Evolutionary conservation across 1,140 invertebrate species (phyloP).

Genomic region (Tribolium castaneum): DNA sequence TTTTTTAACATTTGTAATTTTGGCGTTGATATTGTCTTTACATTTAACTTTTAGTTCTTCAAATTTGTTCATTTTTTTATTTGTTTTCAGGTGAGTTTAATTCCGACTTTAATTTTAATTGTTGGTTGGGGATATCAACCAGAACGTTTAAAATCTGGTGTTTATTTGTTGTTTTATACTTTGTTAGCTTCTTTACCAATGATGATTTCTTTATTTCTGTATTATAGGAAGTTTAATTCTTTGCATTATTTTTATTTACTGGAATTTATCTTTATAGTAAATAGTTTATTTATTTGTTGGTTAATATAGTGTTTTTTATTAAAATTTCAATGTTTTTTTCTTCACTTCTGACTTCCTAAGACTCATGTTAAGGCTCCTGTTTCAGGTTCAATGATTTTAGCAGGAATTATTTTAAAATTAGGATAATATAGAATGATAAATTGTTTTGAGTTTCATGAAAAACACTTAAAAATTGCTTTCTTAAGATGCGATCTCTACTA

Average conservation of each 20-base stretch:
- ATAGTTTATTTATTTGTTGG: constrained; percentile 67
- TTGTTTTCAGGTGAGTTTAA: too few relatives aligned
- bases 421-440: constrained; percentile 73
- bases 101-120: constrained; percentile 70
- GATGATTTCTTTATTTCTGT: constrained; percentile 68
- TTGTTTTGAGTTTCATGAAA: too few relatives aligned
- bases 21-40: too few relatives aligned
- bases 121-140: constrained; percentile 73
- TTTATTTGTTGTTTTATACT: constrained; percentile 75
- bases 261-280: constrained; percentile 63
- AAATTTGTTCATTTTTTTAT: too few relatives aligned
- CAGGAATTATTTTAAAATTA: constrained; percentile 76
- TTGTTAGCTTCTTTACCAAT: constrained; percentile 71
- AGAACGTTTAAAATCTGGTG: constrained; percentile 70
- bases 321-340: constrained; percentile 77
- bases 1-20: too few relatives aligned
- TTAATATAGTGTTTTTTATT: constrained; percentile 73
- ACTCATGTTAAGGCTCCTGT: constrained; percentile 80
- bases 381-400: constrained; percentile 77
- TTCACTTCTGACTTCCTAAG: constrained; percentile 78
- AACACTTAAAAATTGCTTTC: too few relatives aligned
- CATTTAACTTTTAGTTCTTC: too few relatives aligned
- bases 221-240: constrained; percentile 61
- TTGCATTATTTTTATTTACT: constrained; percentile 66
- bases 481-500: too few relatives aligned